A percentile compares a stretch with the other conserved stretches of the same genome.
These are phyloP conservation scores for Hipparchia semele DNA, from an alignment of 2,888 invertebrate species.

Conservation along the genomic window DNA sequence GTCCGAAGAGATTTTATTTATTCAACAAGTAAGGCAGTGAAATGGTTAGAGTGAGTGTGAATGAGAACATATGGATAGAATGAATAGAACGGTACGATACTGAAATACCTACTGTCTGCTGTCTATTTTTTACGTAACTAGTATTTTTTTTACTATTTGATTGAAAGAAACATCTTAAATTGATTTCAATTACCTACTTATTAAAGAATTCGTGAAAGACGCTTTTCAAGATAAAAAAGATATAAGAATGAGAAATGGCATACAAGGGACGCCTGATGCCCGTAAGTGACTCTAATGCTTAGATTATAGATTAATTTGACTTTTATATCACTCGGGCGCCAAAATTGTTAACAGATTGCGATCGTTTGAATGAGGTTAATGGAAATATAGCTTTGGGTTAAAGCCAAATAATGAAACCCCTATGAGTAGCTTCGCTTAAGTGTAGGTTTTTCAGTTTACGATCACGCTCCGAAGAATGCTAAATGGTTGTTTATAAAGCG, in stretches of 20 bases:
- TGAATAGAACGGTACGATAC: too few species aligned
- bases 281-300: background rate
- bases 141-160: background rate
- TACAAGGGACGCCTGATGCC: background rate
- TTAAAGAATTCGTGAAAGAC: background rate
- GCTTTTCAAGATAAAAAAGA: background rate
- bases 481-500: constrained; percentile 7
- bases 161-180: background rate
- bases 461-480: constrained; percentile 11
- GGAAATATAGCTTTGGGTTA: constrained; percentile 22
- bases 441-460: constrained; percentile 13
- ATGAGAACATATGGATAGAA: too few species aligned
- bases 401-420: constrained; percentile 14
- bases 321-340: constrained; percentile 17
- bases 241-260: constrained; percentile 3
- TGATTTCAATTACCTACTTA: background rate
- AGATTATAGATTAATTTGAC: constrained; percentile 17
- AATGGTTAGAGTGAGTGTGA: too few species aligned
- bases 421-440: constrained; percentile 1
- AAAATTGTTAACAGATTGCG: constrained; percentile 18
- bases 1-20: too few species aligned
- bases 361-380: constrained; percentile 20
- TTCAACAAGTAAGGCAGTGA: constrained; percentile 44
- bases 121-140: too few species aligned
- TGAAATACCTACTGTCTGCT: too few species aligned